Evolutionary conservation across 2,888 invertebrate genomes (phyloP), one percentile per base, ranked within the genome.

Genomic region (Patella depressa): DNA sequence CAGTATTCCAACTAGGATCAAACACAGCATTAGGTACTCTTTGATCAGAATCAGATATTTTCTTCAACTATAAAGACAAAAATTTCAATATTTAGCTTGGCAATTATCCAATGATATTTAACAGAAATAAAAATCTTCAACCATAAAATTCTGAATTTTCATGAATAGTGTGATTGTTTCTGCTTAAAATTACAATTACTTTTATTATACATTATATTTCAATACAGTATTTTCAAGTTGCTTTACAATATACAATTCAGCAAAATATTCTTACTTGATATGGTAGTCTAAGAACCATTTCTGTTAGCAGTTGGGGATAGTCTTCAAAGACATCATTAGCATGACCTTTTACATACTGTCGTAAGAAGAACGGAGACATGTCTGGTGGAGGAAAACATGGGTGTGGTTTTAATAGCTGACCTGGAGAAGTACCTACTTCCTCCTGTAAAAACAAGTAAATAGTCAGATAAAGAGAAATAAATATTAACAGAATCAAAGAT

Each of bases 221-320:
- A 34, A 34, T 34, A 34, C 34, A 45, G 45, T 45, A 45, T 45
- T 45, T 45, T 45, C 9, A 45, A 1, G 45, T 45, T 45, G 45
- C 7, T 45, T 45, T 9, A 45, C 45, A 9, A 45, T 45, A 45
- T 45, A 45, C 4, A 34, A 5, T 34, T 17, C 12, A 72, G 65
- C 29, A 14, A 72, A 45, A 11, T 45, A 19, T 73, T 69, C 70
- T 45, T 81, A 98, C 96, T 93, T 98, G 98, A 90, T 98, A 98
- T 0, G 98, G 98, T 78, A 99, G 93, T 29, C 98, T 94, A 14
- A 98, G 93, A 0, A 97, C 96, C 94, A 98, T 96, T 93, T 99
- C 98, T 76, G 98, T 98, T 45, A 99, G 93, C n/a, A 98, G 93
- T 83, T 97, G 96, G 14, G 97, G 96, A 91, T 98, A 98, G 81